phyloP scores from a whole-genome alignment of 2,888 invertebrate species.

The Craniophora ligustri region DNA sequence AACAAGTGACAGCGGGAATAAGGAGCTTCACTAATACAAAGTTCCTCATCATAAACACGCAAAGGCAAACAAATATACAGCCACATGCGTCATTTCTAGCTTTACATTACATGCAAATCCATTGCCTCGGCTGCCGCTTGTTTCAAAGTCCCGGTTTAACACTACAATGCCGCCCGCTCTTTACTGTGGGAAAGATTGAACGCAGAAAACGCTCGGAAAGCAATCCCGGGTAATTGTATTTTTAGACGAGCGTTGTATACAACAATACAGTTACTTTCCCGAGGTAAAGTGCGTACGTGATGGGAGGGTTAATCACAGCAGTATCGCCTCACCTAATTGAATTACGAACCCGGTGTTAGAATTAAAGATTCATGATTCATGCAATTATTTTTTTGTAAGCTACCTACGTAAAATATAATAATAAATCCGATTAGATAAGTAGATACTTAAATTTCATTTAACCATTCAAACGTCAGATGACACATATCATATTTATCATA shows the following conservation, averaged over 20 bases:
- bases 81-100: conserved; percentile 10
- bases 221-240: conserved; percentile 54
- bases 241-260: conserved; percentile 39
- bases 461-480: too few species aligned
- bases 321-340: conserved; percentile 38
- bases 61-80: background rate
- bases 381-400: conserved; percentile 15
- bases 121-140: conserved; percentile 24
- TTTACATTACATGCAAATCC: conserved; percentile 20
- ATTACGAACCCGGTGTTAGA: conserved; percentile 23
- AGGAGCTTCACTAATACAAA: background rate
- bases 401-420: background rate
- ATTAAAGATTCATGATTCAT: conserved; percentile 1
- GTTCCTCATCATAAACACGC: background rate
- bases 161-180: conserved; percentile 39
- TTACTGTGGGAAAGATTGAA: conserved; percentile 43
- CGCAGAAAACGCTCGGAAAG: conserved; percentile 50
- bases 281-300: conserved; percentile 49
- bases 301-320: conserved; percentile 44
- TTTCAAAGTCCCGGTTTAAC: conserved; percentile 44
- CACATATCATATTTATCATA: too few species aligned
- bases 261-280: conserved; percentile 40
- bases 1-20: conserved; percentile 12
- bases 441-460: too few species aligned
- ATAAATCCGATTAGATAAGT: background rate